phyloP scores from a whole-genome alignment of 2,113 vertebrate species.

The Brienomyrus longianalis region DNA sequence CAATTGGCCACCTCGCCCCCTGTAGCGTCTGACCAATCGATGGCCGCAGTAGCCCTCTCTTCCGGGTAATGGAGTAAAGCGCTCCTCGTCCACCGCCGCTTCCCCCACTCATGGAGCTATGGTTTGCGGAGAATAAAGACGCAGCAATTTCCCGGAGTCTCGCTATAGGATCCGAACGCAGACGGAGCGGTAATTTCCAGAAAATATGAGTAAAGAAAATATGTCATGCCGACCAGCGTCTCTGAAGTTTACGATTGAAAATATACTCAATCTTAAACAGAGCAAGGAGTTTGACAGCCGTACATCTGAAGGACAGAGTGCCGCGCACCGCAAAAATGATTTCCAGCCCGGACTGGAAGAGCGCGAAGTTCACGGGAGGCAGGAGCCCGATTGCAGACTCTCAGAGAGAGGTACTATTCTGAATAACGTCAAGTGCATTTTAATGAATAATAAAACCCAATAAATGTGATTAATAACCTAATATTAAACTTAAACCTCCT shows the following conservation, averaged over 20 bases:
- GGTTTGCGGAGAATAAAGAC: conserved; percentile 46
- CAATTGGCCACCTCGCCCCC: conserved; percentile 45
- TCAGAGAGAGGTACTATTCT: conserved; percentile 44
- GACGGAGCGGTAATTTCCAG: conserved; percentile 16
- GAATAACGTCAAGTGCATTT: not conserved
- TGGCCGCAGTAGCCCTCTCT: conserved; percentile 36
- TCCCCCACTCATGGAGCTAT: conserved; percentile 55
- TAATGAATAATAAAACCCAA: not conserved
- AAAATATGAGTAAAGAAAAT: conserved; percentile 71
- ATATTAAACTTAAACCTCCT: not conserved
- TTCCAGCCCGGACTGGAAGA: conserved; percentile 39
- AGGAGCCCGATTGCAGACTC: conserved; percentile 31
- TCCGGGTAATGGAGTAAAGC: conserved; percentile 43
- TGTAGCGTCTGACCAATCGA: conserved; percentile 54
- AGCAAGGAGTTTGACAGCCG: conserved; percentile 48
- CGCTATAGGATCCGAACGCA: conserved; percentile 16
- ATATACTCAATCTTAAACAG: conserved; percentile 64
- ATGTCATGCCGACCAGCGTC: conserved; percentile 61
- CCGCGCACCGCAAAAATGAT: conserved; percentile 34
- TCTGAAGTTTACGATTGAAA: conserved; percentile 70
- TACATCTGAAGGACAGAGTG: conserved; percentile 34
- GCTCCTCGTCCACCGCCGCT: conserved; percentile 35
- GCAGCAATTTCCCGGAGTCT: conserved; percentile 27
- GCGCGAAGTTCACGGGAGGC: conserved; percentile 27
- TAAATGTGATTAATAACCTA: not conserved